Base-by-base conservation (phyloP, 92 coral and sea anemone species). In the Phenganax stokvisi region DNA sequence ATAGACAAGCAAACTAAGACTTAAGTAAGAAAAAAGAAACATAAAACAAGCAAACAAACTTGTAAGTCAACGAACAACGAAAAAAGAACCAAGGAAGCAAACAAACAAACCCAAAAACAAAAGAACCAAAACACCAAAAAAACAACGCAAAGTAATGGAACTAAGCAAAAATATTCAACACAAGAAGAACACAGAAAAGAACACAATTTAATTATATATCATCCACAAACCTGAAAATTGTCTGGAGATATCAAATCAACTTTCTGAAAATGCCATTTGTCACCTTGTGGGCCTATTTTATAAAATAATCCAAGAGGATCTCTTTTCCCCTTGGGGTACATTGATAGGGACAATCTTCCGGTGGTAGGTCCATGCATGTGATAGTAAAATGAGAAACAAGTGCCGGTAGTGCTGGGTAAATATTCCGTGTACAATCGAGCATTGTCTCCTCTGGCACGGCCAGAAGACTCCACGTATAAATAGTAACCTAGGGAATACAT, bases 391-490 rank as follows among this genome's bases (percentile, higher is more conserved):
- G 57, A 28, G 12, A 52, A 54, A 44, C 60, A 74, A 9, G 58
- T 27, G 12, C 62, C 79, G 29, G 10, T 16, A 7, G 54, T 57
- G 29, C 17, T 44, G 5, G 89, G 70, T 10, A 74, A 31, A 88
- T 88, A 85, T 8, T 85, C 81, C 59, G 92, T 85, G 15, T 82
- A 75, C 51, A 93, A 51, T 12, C 84, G 86, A 9, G 97, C 98
- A 30, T 75, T 85, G 61, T 88, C 85, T 3, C 90, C 89, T 27
- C 54, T 52, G 17, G 58, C 53, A 7, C 90, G 77, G 1, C 87
- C 80, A 16, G 98, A 88, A 1, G 98, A 93, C 77, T 93, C 98
- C 77, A 92, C 83, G 77, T 89, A 91, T 77, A 93, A 75, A 57
- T 91, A 93, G 65, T 86, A 91, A 5, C 96, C 97, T 92, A 60